Base-by-base conservation (phyloP, 2,888 invertebrate genomes). In the Ephialtes manifestator region DNA sequence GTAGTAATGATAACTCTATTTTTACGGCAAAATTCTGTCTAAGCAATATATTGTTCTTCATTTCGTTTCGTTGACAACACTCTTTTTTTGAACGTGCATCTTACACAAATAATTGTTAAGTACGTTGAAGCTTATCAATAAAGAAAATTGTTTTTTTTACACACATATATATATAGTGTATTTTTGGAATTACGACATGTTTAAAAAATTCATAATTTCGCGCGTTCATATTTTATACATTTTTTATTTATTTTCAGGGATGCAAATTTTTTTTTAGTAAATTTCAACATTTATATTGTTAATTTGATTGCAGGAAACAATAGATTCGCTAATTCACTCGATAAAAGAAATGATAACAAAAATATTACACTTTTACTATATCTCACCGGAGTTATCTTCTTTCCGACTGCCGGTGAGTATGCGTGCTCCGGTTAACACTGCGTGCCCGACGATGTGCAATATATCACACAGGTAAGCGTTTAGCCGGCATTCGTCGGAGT, bases 321-420 rank as follows among this genome's bases (percentile, higher is more conserved):
- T 18, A n/a, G n/a, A 15, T 4, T 48, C 15, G 13, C 48, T 4
- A n/a, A 13, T 43, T 10, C 13, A 4, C 43, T 10, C 43, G 43
- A 7, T 10, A 4, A 0, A 43, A 43, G 2, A 43, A 13, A 13
- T 13, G 2, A 11, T 10, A 43, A n/a, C 13, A 13, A 13, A 13
- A 51, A 53, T 13, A 68, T 35, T 60, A 10, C 46, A 72, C 43
- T 67, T 28, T 24, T 7, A 18, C 11, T 65, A 31, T 67, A 60
- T 82, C 81, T 85, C 78, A 85, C 84, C 84, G 84, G 78, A 79
- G 71, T 81, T 39, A 48, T 85, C 74, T 60, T 78, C 63, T 78
- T 70, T 74, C 51, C 63, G 63, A 75, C 53, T 53, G 70, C 11
- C 70, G 53, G 28, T 48, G 63, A 65, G 8, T 63, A 10, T 13